phyloP scores from a whole-genome alignment of 2,797 vertebrate species.

The Erethizon dorsatum region DNA sequence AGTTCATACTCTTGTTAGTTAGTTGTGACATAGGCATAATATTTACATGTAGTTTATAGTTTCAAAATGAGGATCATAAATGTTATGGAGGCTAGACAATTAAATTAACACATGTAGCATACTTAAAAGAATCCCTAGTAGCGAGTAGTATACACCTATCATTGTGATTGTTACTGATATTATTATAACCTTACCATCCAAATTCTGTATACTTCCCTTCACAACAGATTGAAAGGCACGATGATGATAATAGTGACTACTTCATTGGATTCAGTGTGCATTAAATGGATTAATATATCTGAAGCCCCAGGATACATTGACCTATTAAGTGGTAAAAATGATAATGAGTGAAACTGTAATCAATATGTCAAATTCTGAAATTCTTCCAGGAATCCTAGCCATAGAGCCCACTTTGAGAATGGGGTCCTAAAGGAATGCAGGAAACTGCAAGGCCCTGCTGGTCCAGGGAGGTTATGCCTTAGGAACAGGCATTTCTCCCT shows the following conservation, averaged over 20 bases:
- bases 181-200: background rate
- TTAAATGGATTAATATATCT: background rate
- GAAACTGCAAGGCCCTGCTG: background rate
- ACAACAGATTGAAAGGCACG: background rate
- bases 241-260: background rate
- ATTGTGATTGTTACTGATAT: background rate
- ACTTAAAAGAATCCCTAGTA: background rate
- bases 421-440: background rate
- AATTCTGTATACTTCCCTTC: background rate
- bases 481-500: accelerated
- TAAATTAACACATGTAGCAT: background rate
- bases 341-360: background rate
- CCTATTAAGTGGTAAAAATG: background rate
- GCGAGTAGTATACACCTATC: background rate
- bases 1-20: background rate
- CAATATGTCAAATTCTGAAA: background rate
- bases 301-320: background rate
- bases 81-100: background rate
- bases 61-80: background rate
- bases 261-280: background rate
- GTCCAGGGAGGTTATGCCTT: background rate
- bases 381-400: background rate
- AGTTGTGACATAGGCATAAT: background rate
- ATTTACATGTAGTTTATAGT: background rate
- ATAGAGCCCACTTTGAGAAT: background rate